phyloP scores from a whole-genome alignment of 1,140 invertebrate species.

The Akabosia matsudoensis region DNA sequence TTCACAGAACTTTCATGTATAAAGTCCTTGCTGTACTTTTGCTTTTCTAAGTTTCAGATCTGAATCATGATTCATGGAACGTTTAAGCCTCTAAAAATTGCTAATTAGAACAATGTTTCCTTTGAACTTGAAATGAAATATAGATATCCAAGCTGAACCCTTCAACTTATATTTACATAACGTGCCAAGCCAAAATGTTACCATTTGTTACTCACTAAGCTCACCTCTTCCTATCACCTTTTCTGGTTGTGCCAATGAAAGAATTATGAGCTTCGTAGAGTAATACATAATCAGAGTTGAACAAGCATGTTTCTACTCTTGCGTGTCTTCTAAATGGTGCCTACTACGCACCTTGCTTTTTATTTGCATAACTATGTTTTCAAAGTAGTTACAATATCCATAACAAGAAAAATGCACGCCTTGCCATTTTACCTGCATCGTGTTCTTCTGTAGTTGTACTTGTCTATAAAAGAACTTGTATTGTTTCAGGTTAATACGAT shows the following conservation, averaged over 20 bases:
- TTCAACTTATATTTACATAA: neutral
- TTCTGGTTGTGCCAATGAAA: neutral
- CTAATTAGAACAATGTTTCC: conserved; percentile 7
- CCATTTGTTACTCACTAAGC: no score
- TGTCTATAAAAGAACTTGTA: neutral
- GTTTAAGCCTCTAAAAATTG: neutral
- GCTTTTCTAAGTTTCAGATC: neutral
- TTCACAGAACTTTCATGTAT: neutral
- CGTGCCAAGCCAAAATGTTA: neutral
- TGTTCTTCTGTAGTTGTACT: neutral
- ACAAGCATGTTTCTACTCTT: neutral
- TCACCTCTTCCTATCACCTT: neutral
- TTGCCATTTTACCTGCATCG: neutral
- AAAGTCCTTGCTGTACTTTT: neutral
- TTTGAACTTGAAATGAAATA: neutral
- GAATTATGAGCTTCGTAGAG: neutral
- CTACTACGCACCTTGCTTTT: no score
- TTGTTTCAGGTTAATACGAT: neutral
- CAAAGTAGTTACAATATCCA: neutral
- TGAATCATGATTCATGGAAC: neutral
- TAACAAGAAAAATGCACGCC: neutral
- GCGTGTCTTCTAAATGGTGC: neutral
- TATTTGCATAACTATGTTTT: conserved; percentile 10
- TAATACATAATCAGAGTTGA: neutral
- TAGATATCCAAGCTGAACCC: neutral